Percentiles rank a stretch among this genome's conserved stretches.
phyloP scores from a whole-genome alignment of 2,888 invertebrate species.

The Antheraea yamamai region DNA sequence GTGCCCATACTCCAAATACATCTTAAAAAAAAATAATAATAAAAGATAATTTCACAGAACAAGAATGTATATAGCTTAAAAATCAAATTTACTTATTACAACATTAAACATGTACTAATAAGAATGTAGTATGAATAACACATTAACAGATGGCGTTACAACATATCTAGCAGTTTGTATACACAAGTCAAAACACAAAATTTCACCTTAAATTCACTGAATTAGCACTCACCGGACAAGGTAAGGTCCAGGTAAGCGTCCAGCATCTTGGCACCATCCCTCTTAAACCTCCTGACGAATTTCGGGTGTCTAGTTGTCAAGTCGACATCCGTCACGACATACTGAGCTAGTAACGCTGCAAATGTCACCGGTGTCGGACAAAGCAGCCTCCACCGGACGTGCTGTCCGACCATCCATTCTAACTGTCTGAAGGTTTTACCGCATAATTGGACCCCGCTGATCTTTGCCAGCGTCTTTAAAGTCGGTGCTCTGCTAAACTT shows the following conservation, averaged over 20 bases:
- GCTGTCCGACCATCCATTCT: conserved; percentile 78
- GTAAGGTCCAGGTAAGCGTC: conserved; percentile 72
- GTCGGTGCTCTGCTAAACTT: conserved; percentile 68
- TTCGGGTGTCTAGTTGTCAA: conserved; percentile 67
- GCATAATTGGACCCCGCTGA: conserved; percentile 64
- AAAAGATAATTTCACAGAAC: too few species aligned
- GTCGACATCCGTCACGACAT: conserved; percentile 66
- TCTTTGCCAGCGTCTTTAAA: conserved; percentile 60
- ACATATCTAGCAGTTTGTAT: too few species aligned
- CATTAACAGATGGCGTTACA: too few species aligned
- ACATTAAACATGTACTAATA: too few species aligned
- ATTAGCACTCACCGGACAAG: conserved; percentile 60
- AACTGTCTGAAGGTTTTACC: conserved; percentile 71
- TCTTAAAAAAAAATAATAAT: too few species aligned
- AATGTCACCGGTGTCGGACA: conserved; percentile 71
- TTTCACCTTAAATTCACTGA: too few species aligned
- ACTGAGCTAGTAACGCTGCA: conserved; percentile 64
- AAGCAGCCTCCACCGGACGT: conserved; percentile 67
- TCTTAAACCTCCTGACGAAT: conserved; percentile 63
- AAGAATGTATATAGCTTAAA: too few species aligned
- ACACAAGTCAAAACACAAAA: too few species aligned
- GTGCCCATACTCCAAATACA: too few species aligned
- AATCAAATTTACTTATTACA: too few species aligned
- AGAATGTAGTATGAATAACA: too few species aligned
- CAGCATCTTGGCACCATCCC: conserved; percentile 65